phyloP scores from a whole-genome alignment of 2,888 invertebrate genomes.

The Phasia obesa region DNA sequence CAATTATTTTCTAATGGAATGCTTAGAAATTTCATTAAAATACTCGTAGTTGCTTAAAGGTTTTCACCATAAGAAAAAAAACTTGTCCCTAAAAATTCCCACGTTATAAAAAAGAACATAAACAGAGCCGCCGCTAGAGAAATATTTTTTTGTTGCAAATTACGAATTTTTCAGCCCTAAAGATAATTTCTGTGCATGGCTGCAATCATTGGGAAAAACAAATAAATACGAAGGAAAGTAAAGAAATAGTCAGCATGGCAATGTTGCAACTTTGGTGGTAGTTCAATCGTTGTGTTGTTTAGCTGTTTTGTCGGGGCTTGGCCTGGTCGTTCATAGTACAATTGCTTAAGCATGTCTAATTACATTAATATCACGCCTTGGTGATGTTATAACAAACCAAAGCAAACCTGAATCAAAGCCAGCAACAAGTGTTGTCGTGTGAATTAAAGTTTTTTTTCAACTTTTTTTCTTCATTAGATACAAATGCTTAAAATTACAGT shows the following conservation, averaged over 20 bases:
- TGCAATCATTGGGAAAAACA: constrained; percentile 27
- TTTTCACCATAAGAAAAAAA: neutral
- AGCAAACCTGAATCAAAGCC: constrained; percentile 23
- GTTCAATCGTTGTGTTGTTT: constrained; percentile 15
- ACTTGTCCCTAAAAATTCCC: constrained; percentile 42
- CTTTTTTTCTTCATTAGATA: constrained; percentile 37
- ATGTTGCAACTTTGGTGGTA: constrained; percentile 57
- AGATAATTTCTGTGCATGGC: constrained; percentile 24
- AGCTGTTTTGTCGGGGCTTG: constrained; percentile 4
- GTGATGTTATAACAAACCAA: constrained; percentile 53
- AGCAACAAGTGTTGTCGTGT: constrained; percentile 70
- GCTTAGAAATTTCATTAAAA: constrained; percentile 41
- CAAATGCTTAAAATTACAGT: constrained; percentile 64
- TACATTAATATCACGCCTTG: constrained; percentile 70
- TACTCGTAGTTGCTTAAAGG: constrained; percentile 3
- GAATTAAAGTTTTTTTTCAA: constrained; percentile 38
- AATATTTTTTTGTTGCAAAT: constrained; percentile 48
- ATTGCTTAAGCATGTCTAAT: constrained; percentile 68
- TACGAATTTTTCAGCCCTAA: constrained; percentile 28
- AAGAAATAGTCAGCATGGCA: constrained; percentile 13
- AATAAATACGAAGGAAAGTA: constrained; percentile 23
- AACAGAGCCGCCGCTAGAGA: constrained; percentile 31
- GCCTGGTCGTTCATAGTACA: constrained; percentile 24
- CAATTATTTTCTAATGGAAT: constrained; percentile 34
- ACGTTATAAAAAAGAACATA: constrained; percentile 33